phyloP scores from a whole-genome alignment of 2,113 vertebrate species.

The Marmota flaviventris region DNA sequence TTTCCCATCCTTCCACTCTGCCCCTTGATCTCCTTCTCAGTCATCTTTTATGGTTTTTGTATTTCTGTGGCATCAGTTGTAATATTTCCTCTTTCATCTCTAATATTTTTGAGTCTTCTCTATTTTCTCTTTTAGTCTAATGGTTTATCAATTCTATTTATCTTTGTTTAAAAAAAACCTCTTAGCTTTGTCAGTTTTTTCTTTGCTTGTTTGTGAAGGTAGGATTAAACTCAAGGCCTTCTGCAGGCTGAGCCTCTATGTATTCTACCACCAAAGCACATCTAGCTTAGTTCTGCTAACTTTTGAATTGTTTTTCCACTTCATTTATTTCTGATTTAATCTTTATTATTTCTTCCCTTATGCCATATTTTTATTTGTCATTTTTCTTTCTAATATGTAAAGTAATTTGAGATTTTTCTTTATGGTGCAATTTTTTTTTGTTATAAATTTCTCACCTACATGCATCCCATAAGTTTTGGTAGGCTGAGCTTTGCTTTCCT shows the following conservation, averaged over 20 bases:
- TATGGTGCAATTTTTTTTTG: neutral
- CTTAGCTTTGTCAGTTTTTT: too few relatives aligned
- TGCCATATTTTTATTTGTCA: neutral
- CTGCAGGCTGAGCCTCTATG: too few relatives aligned
- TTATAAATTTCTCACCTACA: neutral
- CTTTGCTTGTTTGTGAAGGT: too few relatives aligned
- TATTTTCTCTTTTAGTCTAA: neutral
- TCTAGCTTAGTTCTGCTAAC: neutral
- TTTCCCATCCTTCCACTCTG: too few relatives aligned
- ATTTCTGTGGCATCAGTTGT: neutral
- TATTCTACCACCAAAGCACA: too few relatives aligned
- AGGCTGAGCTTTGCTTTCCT: too few relatives aligned
- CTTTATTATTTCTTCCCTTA: neutral
- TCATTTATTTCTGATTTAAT: neutral
- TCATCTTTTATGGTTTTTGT: neutral
- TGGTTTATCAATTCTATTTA: neutral
- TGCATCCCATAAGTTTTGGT: neutral
- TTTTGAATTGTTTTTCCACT: neutral
- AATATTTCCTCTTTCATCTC: neutral
- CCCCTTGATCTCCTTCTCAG: too few relatives aligned
- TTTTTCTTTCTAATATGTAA: neutral
- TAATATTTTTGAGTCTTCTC: too few relatives aligned
- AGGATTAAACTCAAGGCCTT: too few relatives aligned
- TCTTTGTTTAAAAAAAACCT: neutral
- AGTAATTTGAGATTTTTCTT: neutral